These are phyloP conservation scores for Pristis pectinata DNA, from an alignment of 2,797 vertebrate species.

Conservation along the genomic window DNA sequence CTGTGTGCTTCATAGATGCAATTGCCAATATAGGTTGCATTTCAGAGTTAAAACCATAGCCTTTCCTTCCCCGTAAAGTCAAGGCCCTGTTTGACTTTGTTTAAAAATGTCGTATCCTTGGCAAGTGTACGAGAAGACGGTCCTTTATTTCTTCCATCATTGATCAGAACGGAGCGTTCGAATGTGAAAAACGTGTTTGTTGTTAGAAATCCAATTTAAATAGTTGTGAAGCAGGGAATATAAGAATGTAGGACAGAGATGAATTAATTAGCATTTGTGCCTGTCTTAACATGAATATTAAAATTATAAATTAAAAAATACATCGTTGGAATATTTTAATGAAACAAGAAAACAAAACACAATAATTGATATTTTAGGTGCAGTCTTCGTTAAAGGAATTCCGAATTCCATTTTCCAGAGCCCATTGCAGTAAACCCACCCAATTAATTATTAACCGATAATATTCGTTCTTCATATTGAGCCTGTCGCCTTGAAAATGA, in stretches of 20 bases:
- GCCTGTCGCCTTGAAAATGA: not conserved
- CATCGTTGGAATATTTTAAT: not conserved
- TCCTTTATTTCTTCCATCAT: not conserved
- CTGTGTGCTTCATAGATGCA: too few species aligned
- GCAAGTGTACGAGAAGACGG: not conserved
- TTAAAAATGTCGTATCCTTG: not conserved
- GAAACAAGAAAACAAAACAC: not conserved
- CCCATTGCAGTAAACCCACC: not conserved
- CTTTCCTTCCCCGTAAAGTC: not conserved
- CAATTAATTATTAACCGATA: not conserved
- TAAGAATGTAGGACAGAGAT: not conserved
- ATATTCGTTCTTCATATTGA: not conserved
- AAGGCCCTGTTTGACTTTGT: slow-evolving; percentile 6
- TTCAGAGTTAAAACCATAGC: not conserved
- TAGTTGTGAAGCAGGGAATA: not conserved
- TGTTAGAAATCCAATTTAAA: too few species aligned
- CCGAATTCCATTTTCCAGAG: not conserved
- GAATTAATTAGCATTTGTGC: not conserved
- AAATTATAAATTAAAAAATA: not conserved
- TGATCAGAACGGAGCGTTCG: not conserved
- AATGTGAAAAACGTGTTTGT: not conserved
- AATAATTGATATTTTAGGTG: too few species aligned
- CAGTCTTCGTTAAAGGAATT: not conserved
- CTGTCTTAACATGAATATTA: not conserved
- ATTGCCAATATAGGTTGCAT: not conserved